Conservation (phyloP, 1,140 invertebrate genomes). For the Calosoma granatense region DNA sequence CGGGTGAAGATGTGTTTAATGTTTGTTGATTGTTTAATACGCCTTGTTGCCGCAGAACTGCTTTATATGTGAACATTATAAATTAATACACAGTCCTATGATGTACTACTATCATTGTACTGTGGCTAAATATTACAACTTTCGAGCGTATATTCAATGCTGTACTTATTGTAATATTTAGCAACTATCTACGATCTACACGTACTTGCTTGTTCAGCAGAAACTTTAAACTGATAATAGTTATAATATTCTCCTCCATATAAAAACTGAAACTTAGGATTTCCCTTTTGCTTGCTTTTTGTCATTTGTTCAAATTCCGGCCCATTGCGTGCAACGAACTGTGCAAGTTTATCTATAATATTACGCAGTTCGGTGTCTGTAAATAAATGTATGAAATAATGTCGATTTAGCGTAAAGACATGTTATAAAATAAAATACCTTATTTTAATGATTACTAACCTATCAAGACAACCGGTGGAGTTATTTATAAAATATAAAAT, state of each 20-base stretch:
- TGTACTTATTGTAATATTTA: no score
- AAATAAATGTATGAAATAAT: slow-evolving; percentile 19
- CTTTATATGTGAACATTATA: slow-evolving; percentile 17
- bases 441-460: slow-evolving; percentile 2
- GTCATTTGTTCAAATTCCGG: slow-evolving; percentile 98
- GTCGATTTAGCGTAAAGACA: slow-evolving; percentile 9
- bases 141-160: no score
- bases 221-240: slow-evolving; percentile 96
- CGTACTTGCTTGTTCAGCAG: slow-evolving; percentile 74
- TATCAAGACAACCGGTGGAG: slow-evolving; percentile 6
- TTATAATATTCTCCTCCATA: slow-evolving; percentile 92
- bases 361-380: slow-evolving; percentile 85
- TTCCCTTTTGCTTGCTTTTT: slow-evolving; percentile 95
- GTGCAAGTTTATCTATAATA: slow-evolving; percentile 96
- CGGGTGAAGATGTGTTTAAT: not conserved
- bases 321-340: slow-evolving; percentile 97
- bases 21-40: slow-evolving; percentile 8
- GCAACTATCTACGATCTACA: no score
- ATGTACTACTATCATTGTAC: not conserved
- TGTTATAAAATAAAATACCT: slow-evolving; percentile 14
- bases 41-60: slow-evolving; percentile 39
- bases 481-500: slow-evolving; percentile 15
- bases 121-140: no score
- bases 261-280: slow-evolving; percentile 93
- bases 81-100: not conserved